Evolutionary conservation across 2,113 vertebrate genomes (phyloP).

Genomic region (Chiloscyllium plagiosum): DNA sequence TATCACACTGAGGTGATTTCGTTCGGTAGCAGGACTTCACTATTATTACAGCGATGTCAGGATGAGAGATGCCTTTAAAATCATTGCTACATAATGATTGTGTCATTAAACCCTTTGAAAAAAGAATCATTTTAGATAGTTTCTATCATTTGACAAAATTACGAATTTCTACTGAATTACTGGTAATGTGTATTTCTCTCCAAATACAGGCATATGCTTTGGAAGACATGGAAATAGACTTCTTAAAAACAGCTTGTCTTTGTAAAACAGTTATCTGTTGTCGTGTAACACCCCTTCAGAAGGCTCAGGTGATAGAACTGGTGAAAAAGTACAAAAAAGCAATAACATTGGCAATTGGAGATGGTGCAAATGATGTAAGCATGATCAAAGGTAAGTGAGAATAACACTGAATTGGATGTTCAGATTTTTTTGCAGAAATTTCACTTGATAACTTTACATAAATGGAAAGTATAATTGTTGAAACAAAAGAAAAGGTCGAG

Average conservation of each 20-base stretch:
- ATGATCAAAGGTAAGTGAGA: conserved; percentile 84
- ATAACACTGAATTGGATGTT: neutral
- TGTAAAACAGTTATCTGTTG: conserved; percentile 91
- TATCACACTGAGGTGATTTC: neutral
- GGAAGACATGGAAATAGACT: conserved; percentile 70
- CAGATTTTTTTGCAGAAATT: neutral
- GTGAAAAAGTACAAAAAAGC: conserved; percentile 86
- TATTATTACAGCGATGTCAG: neutral
- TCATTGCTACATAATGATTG: neutral
- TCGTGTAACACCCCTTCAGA: conserved; percentile 87
- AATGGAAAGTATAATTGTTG: neutral
- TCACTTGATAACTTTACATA: neutral
- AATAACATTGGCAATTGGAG: conserved; percentile 85
- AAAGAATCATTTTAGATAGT: neutral
- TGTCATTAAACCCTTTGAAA: neutral
- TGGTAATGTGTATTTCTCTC: neutral
- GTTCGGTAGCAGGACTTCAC: neutral
- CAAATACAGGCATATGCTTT: conserved; percentile 69
- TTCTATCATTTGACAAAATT: neutral
- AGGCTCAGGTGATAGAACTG: conserved; percentile 88
- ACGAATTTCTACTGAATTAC: neutral
- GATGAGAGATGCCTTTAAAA: neutral
- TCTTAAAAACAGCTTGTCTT: conserved; percentile 77
- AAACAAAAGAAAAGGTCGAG: neutral
- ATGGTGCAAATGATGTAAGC: conserved; percentile 88